These are phyloP conservation scores for Danaus plexippus DNA, from an alignment of 1,140 invertebrate species.

Conservation along the genomic window DNA sequence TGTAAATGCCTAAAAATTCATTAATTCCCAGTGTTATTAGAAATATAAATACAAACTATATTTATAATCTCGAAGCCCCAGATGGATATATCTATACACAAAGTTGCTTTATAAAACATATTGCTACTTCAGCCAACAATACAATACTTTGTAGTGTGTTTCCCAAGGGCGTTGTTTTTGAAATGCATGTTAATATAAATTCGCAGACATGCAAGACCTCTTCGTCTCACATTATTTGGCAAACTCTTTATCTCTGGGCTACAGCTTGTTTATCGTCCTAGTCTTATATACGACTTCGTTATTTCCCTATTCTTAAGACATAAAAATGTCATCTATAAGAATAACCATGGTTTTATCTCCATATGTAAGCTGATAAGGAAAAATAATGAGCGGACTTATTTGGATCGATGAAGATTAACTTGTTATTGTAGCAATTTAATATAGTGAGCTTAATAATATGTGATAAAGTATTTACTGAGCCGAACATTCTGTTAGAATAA, in stretches of 20 bases:
- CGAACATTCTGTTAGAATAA: constrained; percentile 1
- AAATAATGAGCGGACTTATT: constrained; percentile 60
- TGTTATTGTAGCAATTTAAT: constrained; percentile 48
- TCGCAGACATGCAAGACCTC: constrained; percentile 25
- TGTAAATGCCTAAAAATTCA: too few relatives aligned
- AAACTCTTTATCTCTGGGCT: constrained; percentile 42
- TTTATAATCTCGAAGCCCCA: too few relatives aligned
- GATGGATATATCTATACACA: constrained; percentile 3
- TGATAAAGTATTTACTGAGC: constrained; percentile 16
- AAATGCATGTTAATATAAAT: constrained; percentile 25
- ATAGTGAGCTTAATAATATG: constrained; percentile 14
- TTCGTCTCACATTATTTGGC: constrained; percentile 35
- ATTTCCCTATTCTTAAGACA: constrained; percentile 64
- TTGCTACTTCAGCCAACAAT: too few relatives aligned
- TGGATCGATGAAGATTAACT: constrained; percentile 48
- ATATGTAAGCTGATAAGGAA: constrained; percentile 55
- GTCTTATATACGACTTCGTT: constrained; percentile 62
- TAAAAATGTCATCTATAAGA: constrained; percentile 61
- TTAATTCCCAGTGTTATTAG: too few relatives aligned
- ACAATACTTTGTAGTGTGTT: constrained; percentile 2
- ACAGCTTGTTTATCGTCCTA: constrained; percentile 59
- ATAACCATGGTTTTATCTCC: constrained; percentile 55
- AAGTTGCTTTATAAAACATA: constrained; percentile 5
- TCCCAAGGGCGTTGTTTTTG: constrained; percentile 6
- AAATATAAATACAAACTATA: too few relatives aligned